Evolutionary conservation across 2,888 invertebrate species (phyloP), one percentile per base, ranked within the genome.

Genomic region (Xylota segnis): DNA sequence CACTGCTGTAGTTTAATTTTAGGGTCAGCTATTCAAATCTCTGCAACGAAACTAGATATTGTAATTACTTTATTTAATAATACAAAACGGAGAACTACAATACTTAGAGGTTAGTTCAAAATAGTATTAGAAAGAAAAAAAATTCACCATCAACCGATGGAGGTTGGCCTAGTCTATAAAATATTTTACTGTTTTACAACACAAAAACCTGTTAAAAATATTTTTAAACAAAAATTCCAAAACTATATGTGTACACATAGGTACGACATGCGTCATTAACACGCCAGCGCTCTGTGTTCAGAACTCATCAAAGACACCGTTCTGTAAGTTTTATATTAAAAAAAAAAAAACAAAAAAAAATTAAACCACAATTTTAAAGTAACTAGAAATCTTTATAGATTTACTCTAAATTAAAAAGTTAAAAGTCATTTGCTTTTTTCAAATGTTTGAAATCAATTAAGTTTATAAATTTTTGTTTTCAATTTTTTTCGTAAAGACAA

Each of bases 201-300:
- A 63, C 14, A 61, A 29, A 43, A 54, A 9, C 3, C 45, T 63
- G 45, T 63, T 63, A 63, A 10, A 18, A 29, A 45, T 16, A 29
- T 32, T 29, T 63, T 45, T 29, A 63, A 63, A 45, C 29, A 27
- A 54, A 54, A 54, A 37, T 68, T 70, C 45, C 54, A 59, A 61
- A 77, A 83, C 47, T 74, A 43, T 70, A 75, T 71, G 58, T 77
- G 65, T 79, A 65, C 74, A 79, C 79, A 70, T 84, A 95, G 95
- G 95, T 95, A 92, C 95, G 95, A 92, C 95, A 95, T 93, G 95
- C 95, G 91, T 95, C 95, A 91, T 93, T 95, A 92, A 95, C 95
- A 91, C 94, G 95, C 91, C 95, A 95, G 92, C 93, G 94, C 92
- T 93, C 94, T 89, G 93, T 94, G 91, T 93, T 93, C 93, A 94